Conservation (phyloP, 2,797 vertebrate species). For the Protosalanx chinensis region DNA sequence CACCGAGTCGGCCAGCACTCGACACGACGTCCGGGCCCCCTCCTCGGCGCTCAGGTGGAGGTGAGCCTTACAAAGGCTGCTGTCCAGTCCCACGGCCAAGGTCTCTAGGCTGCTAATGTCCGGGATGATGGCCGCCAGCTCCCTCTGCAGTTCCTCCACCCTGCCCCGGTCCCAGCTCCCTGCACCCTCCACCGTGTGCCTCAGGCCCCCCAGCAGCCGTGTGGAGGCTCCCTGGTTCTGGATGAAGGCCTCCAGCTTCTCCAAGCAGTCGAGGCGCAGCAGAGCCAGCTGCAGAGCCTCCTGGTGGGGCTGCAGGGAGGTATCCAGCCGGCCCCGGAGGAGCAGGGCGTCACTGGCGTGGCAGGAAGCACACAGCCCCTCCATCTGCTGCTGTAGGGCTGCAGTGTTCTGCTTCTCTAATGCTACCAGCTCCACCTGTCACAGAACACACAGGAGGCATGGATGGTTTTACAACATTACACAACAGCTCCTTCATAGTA, state of each 20-base stretch:
- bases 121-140: constrained; percentile 73
- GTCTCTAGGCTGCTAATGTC: constrained; percentile 81
- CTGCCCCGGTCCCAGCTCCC: constrained; percentile 84
- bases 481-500: constrained; percentile 10
- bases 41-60: constrained; percentile 78
- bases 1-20: constrained; percentile 79
- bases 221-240: constrained; percentile 70
- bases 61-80: constrained; percentile 84
- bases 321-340: constrained; percentile 78
- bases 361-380: constrained; percentile 78
- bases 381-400: constrained; percentile 74
- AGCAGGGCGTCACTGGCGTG: constrained; percentile 73
- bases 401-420: constrained; percentile 75
- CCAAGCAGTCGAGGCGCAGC: constrained; percentile 77
- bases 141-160: constrained; percentile 81
- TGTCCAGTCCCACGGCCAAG: constrained; percentile 78
- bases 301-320: constrained; percentile 83
- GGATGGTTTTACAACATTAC: neutral
- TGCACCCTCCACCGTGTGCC: constrained; percentile 82
- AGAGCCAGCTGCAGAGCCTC: constrained; percentile 80
- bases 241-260: constrained; percentile 78
- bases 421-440: constrained; percentile 75
- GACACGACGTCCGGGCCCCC: constrained; percentile 82
- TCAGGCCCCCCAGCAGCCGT: constrained; percentile 72
- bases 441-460: constrained; percentile 6